Conservation (phyloP, 2,797 vertebrate genomes). For the Eulemur rubriventer region DNA sequence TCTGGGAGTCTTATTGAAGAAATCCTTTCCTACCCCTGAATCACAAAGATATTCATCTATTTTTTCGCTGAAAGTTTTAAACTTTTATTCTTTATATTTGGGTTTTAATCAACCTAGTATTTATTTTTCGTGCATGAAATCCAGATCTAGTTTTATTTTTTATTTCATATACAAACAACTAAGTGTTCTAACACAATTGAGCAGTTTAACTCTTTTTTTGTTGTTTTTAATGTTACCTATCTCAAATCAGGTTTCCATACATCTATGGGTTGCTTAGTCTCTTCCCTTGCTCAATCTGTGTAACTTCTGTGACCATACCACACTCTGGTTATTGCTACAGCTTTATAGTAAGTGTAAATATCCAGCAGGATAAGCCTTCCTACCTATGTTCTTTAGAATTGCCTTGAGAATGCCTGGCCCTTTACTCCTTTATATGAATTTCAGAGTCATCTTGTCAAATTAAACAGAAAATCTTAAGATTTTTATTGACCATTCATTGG, state of each 20-base stretch:
- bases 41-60: neutral
- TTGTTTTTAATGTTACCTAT: neutral
- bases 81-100: neutral
- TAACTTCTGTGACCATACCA: neutral
- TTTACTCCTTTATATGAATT: neutral
- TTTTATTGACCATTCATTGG: neutral
- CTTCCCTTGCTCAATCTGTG: neutral
- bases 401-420: neutral
- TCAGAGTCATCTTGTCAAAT: neutral
- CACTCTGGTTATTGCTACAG: neutral
- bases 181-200: neutral
- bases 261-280: neutral
- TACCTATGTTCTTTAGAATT: neutral
- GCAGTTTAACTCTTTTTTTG: neutral
- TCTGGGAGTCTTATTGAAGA: neutral
- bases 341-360: neutral
- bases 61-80: constrained; percentile 12
- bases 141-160: neutral
- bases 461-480: neutral
- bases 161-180: neutral
- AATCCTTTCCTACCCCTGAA: neutral
- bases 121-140: neutral
- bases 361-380: neutral
- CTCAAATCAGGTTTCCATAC: neutral
- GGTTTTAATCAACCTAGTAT: neutral